Evolutionary conservation across 2,888 invertebrate genomes (phyloP), one percentile per base, ranked within the genome.

Genomic region (Cataglyphis altisquamis): DNA sequence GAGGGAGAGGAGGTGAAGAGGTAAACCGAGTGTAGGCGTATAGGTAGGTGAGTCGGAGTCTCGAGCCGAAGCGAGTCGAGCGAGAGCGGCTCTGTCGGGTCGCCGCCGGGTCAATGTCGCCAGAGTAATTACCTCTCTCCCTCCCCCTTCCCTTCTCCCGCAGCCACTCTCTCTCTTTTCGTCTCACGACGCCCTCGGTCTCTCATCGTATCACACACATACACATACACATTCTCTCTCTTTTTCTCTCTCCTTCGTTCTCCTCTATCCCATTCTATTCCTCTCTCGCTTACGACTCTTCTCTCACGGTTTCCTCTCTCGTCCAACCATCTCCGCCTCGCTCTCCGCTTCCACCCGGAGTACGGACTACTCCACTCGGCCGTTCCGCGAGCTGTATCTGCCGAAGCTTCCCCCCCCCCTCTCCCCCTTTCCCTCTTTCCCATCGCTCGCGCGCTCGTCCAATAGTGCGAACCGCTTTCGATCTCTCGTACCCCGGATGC

Each of bases 81-180:
- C 89, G 91, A 88, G 88, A 90, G 89, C 89, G 92, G 89, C 91
- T 92, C 91, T 92, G 92, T 91, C 91, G 92, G 93, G 93, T 93
- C 93, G 92, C 90, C 92, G 93, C 91, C 93, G 94, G 94, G 94
- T 94, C 94, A 94, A 94, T 94, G 94, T 94, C 94, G 93, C 92
- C 92, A 91, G 92, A 92, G 93, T 94, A 94, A 94, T 94, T 94
- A 93, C 86, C 92, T 92, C 91, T 89, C 89, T 87, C 84, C 84
- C 82, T 60, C 86, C 85, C 75, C 45, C 15, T 4, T 45, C 3
- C 15, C 45, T 45, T 12, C 45, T 4, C 15, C 15, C 62, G 0
- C 63, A 63, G 78, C 78, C 25, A 1, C 25, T 25, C 25, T 25
- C 66, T 84, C 70, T 81, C 67, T 60, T 74, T 73, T 57, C 8